phyloP scores from a whole-genome alignment of 2,113 vertebrate genomes.

The Crotalus horridus region DNA sequence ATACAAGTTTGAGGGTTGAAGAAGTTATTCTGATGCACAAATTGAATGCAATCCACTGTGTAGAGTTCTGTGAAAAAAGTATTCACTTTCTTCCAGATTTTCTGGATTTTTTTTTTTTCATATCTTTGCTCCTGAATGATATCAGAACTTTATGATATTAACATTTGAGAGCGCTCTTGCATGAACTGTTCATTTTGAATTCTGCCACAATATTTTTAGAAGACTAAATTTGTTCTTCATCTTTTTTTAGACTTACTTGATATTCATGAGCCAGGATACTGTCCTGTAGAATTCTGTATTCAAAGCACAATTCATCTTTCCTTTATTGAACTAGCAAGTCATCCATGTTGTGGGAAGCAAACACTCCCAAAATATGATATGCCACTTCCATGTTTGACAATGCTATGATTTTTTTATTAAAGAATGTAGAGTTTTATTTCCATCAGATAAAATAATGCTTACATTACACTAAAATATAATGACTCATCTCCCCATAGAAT shows the following conservation, averaged over 20 bases:
- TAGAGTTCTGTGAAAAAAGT: neutral
- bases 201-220: neutral
- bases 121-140: neutral
- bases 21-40: neutral
- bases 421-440: neutral
- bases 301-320: neutral
- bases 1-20: neutral
- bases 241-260: neutral
- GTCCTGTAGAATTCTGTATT: neutral
- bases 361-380: neutral
- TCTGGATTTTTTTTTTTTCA: neutral
- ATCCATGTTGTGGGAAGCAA: neutral
- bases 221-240: neutral
- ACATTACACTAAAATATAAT: neutral
- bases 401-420: neutral
- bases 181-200: neutral
- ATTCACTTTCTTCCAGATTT: neutral
- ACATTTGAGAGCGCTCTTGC: neutral
- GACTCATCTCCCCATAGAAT: neutral
- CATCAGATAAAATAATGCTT: neutral
- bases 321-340: neutral
- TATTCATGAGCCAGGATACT: neutral
- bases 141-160: neutral
- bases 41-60: neutral
- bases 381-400: neutral